Base-by-base conservation (phyloP, 2,113 vertebrate species). In the Pollimyrus isidori region DNA sequence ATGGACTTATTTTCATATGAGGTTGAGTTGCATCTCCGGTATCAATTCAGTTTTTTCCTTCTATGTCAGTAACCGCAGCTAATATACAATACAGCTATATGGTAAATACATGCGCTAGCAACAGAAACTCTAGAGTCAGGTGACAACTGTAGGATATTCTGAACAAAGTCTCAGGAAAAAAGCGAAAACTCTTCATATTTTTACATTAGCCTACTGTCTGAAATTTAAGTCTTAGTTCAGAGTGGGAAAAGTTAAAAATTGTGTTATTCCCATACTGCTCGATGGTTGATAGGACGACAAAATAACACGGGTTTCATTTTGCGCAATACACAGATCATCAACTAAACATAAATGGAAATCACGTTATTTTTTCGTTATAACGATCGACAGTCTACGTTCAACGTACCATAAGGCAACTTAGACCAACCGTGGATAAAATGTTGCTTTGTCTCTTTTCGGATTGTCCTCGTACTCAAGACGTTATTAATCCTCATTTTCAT, bases 1-100 rank as follows among this genome's bases (percentile, higher is more conserved):
- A 80, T 80, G 62, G 62, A 30, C 9, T 69, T 42, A 6, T 19
- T 80, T 80, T 80, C 35, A 80, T 42, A 42, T 80, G 73, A 80
- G 35, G 73, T 19, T 80, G 73, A 39, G 73, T 39, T 42, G 62
- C 73, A 39, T 26, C 73, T 42, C 35, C 73, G 35, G 73, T 80
- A 80, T 80, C 73, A 80, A 80, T 80, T 80, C 73, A 42, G 73
- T 80, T 80, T 42, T 80, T 80, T 80, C 35, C 35, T 80, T n/a
- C 35, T 42, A 5, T 76, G 73, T 80, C 4, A 35, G 15, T 35
- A 80, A 80, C 73, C 73, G 35, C 30, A 80, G 73, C 42, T 17
- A 80, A 80, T 80, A 80, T 80, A 39, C 73, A 80, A 42, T 42
- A 42, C 73, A 19, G 35, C 73, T 80, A 7, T 80, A 80, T 35